phyloP scores from a whole-genome alignment of 2,888 invertebrate genomes.

The Thymelicus lineola region DNA sequence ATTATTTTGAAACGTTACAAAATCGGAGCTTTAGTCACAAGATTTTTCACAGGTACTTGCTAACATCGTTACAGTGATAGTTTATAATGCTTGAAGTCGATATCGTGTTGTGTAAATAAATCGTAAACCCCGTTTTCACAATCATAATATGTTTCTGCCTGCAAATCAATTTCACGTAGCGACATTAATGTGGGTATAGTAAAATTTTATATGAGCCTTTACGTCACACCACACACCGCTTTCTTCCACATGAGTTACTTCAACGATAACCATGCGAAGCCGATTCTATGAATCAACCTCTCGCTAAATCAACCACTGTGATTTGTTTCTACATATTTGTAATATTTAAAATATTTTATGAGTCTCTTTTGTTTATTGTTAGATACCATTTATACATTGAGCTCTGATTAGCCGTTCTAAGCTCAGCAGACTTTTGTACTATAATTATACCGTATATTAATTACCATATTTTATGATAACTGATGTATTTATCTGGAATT shows the following conservation, averaged over 20 bases:
- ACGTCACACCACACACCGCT: conserved; percentile 74
- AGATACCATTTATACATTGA: no score
- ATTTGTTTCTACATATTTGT: background rate
- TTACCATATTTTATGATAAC: no score
- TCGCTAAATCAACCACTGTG: conserved; percentile 16
- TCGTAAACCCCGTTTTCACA: conserved; percentile 85
- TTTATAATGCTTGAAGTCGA: conserved; percentile 73
- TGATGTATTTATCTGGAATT: no score
- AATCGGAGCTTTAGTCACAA: conserved; percentile 19
- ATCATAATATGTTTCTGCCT: conserved; percentile 84
- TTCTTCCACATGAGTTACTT: conserved; percentile 70
- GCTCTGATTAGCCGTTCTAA: no score
- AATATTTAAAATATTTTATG: background rate
- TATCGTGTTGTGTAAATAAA: conserved; percentile 83
- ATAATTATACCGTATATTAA: no score
- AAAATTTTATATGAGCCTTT: conserved; percentile 82
- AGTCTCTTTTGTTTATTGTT: background rate
- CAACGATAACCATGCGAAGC: conserved; percentile 62
- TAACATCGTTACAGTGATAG: conserved; percentile 67
- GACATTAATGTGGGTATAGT: conserved; percentile 84
- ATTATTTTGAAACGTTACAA: conserved; percentile 16
- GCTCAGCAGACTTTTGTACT: no score
- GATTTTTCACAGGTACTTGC: conserved; percentile 51
- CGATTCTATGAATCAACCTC: conserved; percentile 36
- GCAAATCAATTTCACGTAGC: conserved; percentile 85